phyloP scores from a whole-genome alignment of 1,140 invertebrate species.

The Lutraria rhynchaena region DNA sequence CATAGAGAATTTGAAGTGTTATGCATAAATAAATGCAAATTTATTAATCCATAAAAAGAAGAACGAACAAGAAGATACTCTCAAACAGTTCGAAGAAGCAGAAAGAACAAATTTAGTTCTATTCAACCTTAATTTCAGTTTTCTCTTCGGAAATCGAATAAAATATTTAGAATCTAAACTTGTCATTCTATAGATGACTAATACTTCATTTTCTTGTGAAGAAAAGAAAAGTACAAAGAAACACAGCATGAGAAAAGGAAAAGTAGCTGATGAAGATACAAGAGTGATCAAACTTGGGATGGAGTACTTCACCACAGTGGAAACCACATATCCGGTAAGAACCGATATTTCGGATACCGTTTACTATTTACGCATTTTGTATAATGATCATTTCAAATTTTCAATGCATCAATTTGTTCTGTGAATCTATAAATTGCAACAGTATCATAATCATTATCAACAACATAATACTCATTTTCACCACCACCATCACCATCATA shows the following conservation, averaged over 20 bases:
- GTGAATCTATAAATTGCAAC: too few species aligned
- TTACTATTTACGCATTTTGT: too few species aligned
- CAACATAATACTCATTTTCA: too few species aligned
- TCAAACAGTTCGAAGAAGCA: background rate
- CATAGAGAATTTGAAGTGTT: background rate
- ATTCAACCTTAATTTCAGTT: too few species aligned
- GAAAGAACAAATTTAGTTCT: background rate
- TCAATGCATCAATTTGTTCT: too few species aligned
- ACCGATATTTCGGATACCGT: too few species aligned
- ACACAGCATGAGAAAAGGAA: constrained; percentile 22
- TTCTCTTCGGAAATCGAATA: too few species aligned
- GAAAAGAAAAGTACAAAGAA: background rate
- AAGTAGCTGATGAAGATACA: background rate
- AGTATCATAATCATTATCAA: too few species aligned
- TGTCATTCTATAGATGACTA: background rate
- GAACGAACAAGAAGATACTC: background rate
- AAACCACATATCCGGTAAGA: constrained; percentile 23
- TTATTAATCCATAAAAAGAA: background rate
- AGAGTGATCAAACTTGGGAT: constrained; percentile 34
- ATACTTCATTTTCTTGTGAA: background rate
- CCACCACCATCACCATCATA: too few species aligned
- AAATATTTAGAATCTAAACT: background rate
- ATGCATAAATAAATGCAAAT: background rate
- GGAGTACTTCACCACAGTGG: constrained; percentile 38
- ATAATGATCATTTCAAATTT: too few species aligned